Evolutionary conservation across 2,113 vertebrate species (phyloP).

Genomic region (Podarcis muralis): DNA sequence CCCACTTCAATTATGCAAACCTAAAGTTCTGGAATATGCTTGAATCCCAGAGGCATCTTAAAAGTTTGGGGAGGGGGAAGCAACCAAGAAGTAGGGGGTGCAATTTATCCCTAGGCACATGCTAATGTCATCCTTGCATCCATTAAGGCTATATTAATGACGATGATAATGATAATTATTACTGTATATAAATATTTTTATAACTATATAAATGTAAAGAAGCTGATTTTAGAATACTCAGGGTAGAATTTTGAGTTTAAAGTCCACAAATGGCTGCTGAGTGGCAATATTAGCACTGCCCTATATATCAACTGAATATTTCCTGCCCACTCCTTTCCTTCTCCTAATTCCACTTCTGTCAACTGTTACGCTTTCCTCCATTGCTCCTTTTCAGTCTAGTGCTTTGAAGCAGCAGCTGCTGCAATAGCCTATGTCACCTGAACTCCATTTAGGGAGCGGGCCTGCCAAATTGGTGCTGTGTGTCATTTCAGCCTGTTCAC

Average conservation of each 20-base stretch:
- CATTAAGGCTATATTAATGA: no score
- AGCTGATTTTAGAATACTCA: not conserved
- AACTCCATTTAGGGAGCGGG: conserved; percentile 27
- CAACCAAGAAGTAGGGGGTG: no score
- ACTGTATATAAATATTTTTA: no score
- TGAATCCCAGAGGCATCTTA: no score
- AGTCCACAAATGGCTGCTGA: not conserved
- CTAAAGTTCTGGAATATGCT: no score
- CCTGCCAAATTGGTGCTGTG: not conserved
- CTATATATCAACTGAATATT: not conserved
- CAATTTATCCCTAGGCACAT: no score
- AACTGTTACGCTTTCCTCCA: not conserved
- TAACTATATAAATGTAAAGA: not conserved
- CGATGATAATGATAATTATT: no score
- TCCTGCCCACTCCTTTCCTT: not conserved
- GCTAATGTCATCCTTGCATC: no score
- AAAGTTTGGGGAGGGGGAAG: no score
- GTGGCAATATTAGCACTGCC: not conserved
- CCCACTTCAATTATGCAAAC: no score
- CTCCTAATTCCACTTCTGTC: not conserved
- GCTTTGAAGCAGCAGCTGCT: not conserved
- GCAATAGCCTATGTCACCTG: not conserved
- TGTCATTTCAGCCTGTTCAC: conserved; percentile 6
- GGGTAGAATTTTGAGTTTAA: not conserved
- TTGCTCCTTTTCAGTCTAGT: not conserved